phyloP scores from a whole-genome alignment of 2,888 invertebrate genomes.

The Ormyrus nitidulus region DNA sequence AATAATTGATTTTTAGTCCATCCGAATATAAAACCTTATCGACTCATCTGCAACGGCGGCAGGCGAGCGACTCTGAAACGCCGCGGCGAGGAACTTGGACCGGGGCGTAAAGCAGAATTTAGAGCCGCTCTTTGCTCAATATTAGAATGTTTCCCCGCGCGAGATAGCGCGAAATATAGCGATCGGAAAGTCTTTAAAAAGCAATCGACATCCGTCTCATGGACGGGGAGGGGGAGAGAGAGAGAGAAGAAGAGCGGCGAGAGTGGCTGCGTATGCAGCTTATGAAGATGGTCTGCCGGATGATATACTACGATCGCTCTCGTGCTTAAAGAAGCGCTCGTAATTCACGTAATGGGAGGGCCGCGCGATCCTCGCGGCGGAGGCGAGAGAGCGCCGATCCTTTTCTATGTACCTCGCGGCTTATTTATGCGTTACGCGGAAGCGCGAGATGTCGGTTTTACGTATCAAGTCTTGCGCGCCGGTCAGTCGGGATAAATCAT shows the following conservation, averaged over 20 bases:
- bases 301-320: constrained; percentile 32
- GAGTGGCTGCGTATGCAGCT: constrained; percentile 14
- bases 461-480: neutral
- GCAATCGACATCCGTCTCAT: constrained; percentile 45
- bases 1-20: too few relatives aligned
- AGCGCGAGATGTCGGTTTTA: neutral
- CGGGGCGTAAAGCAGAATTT: neutral
- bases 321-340: constrained; percentile 49
- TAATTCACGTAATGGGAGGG: constrained; percentile 46
- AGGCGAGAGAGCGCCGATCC: constrained; percentile 17
- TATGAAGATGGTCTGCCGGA: constrained; percentile 23
- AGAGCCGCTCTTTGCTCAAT: neutral
- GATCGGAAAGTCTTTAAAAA: constrained; percentile 53
- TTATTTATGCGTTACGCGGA: constrained; percentile 43
- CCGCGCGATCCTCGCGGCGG: neutral
- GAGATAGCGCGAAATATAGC: constrained; percentile 26
- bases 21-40: too few relatives aligned
- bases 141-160: constrained; percentile 37
- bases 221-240: neutral
- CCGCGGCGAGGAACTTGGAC: neutral
- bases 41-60: too few relatives aligned
- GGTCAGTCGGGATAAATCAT: constrained; percentile 16
- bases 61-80: neutral
- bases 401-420: constrained; percentile 8
- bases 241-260: neutral